Conservation (phyloP, 2,113 vertebrate genomes). For the Cynocephalus volans region DNA sequence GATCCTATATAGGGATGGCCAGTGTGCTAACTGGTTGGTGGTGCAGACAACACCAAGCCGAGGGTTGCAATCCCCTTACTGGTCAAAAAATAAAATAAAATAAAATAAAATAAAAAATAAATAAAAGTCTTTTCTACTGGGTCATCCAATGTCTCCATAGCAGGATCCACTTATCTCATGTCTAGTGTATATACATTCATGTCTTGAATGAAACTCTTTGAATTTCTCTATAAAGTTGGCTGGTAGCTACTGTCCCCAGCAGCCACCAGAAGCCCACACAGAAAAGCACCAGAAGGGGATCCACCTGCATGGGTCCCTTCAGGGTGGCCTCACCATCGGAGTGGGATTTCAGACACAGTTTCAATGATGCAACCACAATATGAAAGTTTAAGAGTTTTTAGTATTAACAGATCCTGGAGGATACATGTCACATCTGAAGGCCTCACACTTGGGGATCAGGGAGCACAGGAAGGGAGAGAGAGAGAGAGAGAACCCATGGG, state of each 20-base stretch:
- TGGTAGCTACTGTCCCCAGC: not conserved
- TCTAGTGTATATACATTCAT: not conserved
- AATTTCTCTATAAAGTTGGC: not conserved
- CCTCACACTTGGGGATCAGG: too few relatives aligned
- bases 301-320: not conserved
- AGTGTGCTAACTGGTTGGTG: too few relatives aligned
- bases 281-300: not conserved
- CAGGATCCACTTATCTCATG: not conserved
- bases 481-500: too few relatives aligned
- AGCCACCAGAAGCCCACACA: not conserved
- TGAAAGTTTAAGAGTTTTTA: not conserved
- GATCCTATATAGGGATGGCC: too few relatives aligned
- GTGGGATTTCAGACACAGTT: not conserved
- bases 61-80: too few relatives aligned
- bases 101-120: too few relatives aligned
- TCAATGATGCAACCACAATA: not conserved
- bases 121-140: not conserved
- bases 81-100: too few relatives aligned
- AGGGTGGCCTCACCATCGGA: not conserved
- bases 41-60: too few relatives aligned
- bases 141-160: not conserved
- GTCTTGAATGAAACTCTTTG: not conserved
- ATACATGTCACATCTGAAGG: too few relatives aligned
- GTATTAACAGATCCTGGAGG: not conserved
- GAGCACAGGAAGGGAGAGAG: too few relatives aligned